Conservation (phyloP, 2,797 vertebrate genomes). For the Mionectes olivaceus region DNA sequence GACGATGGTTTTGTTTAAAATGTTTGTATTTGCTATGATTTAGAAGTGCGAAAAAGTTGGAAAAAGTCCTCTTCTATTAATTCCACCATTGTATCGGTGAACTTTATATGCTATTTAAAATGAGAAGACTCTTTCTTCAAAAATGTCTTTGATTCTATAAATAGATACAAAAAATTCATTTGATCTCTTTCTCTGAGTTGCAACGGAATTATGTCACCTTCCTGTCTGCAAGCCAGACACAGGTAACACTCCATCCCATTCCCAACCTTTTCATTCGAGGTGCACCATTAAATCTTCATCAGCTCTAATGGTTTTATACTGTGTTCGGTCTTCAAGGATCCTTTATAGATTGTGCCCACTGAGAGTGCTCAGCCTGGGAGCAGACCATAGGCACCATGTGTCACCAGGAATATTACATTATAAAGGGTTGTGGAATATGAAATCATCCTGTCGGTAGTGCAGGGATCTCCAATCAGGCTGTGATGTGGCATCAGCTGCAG, state of each 20-base stretch:
- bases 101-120: conserved; percentile 33
- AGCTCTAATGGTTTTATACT: background rate
- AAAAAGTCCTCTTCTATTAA: conserved; percentile 20
- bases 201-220: conserved; percentile 42
- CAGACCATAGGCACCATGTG: background rate
- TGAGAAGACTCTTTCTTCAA: conserved; percentile 32
- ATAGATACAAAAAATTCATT: background rate
- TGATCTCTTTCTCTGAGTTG: conserved; percentile 44
- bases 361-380: background rate
- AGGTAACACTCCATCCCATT: conserved; percentile 1
- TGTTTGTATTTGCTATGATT: background rate
- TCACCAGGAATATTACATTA: background rate
- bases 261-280: background rate
- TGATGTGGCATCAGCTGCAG: conserved; percentile 49
- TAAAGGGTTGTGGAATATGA: background rate
- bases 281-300: background rate
- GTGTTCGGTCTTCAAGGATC: background rate
- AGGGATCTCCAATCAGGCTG: background rate
- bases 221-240: conserved; percentile 31
- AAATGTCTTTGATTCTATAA: conserved; percentile 48
- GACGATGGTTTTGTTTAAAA: background rate
- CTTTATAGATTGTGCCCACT: background rate
- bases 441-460: background rate
- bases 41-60: background rate
- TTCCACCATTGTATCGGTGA: conserved; percentile 25